Evolutionary conservation across 2,113 vertebrate species (phyloP).

Genomic region (Pyrgilauda ruficollis): DNA sequence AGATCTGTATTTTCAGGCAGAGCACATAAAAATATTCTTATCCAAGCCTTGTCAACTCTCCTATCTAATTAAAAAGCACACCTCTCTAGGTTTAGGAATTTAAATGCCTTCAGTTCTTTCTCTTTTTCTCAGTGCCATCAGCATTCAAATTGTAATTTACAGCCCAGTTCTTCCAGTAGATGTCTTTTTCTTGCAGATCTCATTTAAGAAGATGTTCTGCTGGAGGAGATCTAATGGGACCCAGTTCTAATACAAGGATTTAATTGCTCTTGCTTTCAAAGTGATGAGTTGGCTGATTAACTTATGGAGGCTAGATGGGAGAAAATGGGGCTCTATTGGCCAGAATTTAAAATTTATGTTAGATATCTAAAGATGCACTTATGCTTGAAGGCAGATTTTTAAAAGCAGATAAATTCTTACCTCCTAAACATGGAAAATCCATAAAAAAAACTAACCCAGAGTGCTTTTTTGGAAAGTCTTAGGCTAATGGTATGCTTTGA

Average conservation of each 20-base stretch:
- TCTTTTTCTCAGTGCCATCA: slow-evolving; percentile 15
- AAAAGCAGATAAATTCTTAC: neutral
- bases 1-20: slow-evolving; percentile 26
- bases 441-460: neutral
- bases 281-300: slow-evolving; percentile 49
- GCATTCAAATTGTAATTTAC: slow-evolving; percentile 58
- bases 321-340: neutral
- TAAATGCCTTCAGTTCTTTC: slow-evolving; percentile 1
- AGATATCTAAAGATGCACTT: neutral
- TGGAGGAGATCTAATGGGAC: slow-evolving; percentile 34
- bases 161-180: slow-evolving; percentile 37
- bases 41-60: slow-evolving; percentile 49
- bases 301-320: neutral
- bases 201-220: slow-evolving; percentile 26
- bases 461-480: neutral
- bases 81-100: slow-evolving; percentile 17
- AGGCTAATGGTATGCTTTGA: neutral
- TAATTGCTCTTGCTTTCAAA: slow-evolving; percentile 58
- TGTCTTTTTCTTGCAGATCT: slow-evolving; percentile 27
- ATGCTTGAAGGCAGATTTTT: neutral
- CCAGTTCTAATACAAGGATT: neutral
- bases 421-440: neutral
- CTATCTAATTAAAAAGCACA: slow-evolving; percentile 52
- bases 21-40: slow-evolving; percentile 47
- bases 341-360: neutral